Evolutionary conservation across 2,888 invertebrate genomes (phyloP).

Genomic region (Eucera pruinosa): DNA sequence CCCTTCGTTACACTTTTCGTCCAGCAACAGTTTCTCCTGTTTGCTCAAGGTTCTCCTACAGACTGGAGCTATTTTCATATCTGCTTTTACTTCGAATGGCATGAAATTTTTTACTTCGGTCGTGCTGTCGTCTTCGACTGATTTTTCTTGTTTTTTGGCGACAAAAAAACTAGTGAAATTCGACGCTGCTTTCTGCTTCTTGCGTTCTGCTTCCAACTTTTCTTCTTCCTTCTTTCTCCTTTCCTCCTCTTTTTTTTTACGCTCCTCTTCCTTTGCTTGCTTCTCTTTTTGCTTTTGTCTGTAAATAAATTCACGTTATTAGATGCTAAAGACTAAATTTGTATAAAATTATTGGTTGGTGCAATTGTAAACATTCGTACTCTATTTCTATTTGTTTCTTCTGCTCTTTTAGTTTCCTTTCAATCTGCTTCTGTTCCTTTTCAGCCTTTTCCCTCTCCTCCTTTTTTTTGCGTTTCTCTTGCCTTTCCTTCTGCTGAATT

Average conservation of each 20-base stretch:
- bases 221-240: conserved; percentile 87
- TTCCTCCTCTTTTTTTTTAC: conserved; percentile 85
- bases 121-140: conserved; percentile 84
- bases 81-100: conserved; percentile 91
- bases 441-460: conserved; percentile 84
- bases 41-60: conserved; percentile 86
- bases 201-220: conserved; percentile 90
- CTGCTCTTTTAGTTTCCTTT: conserved; percentile 81
- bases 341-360: background rate
- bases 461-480: conserved; percentile 81
- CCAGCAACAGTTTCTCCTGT: conserved; percentile 86
- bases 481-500: conserved; percentile 76
- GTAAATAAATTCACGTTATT: conserved; percentile 36
- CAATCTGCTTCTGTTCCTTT: conserved; percentile 84
- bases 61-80: conserved; percentile 94
- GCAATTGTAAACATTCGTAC: conserved; percentile 74
- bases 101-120: conserved; percentile 87
- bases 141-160: conserved; percentile 85
- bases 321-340: background rate
- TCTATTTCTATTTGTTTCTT: conserved; percentile 81
- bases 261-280: conserved; percentile 86
- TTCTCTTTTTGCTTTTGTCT: conserved; percentile 82
- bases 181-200: conserved; percentile 91
- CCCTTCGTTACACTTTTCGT: conserved; percentile 84
- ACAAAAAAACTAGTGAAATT: conserved; percentile 94